These are phyloP conservation scores for Semicossyphus pulcher DNA, from an alignment of 2,113 vertebrate species.

Conservation along the genomic window DNA sequence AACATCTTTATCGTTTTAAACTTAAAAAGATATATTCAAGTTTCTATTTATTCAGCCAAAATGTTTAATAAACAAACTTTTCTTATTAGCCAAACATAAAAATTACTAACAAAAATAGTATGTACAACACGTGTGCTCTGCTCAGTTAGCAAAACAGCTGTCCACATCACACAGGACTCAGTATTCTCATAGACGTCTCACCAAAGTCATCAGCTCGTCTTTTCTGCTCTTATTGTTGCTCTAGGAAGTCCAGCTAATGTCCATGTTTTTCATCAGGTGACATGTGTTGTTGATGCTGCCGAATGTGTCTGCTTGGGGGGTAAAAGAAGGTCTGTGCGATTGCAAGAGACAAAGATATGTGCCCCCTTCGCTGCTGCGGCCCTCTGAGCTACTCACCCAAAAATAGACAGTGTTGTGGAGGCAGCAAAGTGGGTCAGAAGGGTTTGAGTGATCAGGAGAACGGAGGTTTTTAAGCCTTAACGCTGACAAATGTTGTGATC, in stretches of 20 bases:
- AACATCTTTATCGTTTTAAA: neutral
- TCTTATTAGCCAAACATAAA: too few species aligned
- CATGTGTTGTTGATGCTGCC: conserved; percentile 54
- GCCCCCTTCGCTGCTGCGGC: conserved; percentile 53
- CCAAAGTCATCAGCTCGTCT: conserved; percentile 44
- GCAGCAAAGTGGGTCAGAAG: conserved; percentile 70
- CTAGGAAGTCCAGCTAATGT: conserved; percentile 37
- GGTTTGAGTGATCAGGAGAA: conserved; percentile 18
- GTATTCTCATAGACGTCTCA: conserved; percentile 33
- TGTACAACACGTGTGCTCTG: neutral
- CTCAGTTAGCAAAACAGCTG: neutral
- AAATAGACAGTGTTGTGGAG: conserved; percentile 80
- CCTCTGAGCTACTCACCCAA: conserved; percentile 76
- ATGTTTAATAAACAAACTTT: too few species aligned
- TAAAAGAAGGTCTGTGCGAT: conserved; percentile 46
- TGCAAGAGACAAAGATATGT: conserved; percentile 70
- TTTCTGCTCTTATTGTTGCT: conserved; percentile 10
- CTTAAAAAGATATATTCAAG: neutral
- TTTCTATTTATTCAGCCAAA: neutral
- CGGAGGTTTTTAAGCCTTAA: conserved; percentile 6
- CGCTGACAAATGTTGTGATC: neutral
- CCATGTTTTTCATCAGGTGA: conserved; percentile 33
- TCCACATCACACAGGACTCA: neutral
- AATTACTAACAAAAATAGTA: too few species aligned
- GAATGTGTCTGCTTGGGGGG: conserved; percentile 16